Conservation (phyloP, 2,797 vertebrate species). For the Lacerta bilineata region DNA sequence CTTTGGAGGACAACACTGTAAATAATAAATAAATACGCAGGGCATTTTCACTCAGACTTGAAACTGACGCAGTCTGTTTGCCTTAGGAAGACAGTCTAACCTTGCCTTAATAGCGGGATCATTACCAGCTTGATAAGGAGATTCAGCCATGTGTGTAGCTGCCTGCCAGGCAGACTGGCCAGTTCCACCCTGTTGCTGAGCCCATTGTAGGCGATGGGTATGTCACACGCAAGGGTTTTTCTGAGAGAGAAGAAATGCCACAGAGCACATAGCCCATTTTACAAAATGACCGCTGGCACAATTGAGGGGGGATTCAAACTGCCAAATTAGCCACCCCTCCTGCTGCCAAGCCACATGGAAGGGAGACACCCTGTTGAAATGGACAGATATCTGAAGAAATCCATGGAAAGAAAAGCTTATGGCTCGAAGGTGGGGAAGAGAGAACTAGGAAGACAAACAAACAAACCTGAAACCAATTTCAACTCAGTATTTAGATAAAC, state of each 20-base stretch:
- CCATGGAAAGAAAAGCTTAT: background rate
- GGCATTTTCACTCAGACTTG: no score
- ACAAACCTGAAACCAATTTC: conserved; percentile 18
- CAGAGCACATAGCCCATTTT: background rate
- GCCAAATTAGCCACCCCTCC: background rate
- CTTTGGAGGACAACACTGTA: no score
- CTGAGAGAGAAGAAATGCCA: background rate
- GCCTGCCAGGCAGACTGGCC: background rate
- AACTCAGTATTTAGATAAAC: background rate
- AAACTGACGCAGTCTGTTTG: background rate
- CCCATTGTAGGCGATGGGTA: background rate
- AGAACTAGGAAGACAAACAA: background rate
- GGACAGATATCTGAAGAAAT: background rate
- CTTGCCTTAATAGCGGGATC: background rate
- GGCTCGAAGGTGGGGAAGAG: background rate
- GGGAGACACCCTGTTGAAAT: background rate
- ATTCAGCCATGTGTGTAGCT: background rate
- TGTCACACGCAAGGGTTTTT: background rate
- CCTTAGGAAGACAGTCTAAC: background rate
- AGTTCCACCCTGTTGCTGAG: background rate
- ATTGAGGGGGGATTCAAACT: background rate
- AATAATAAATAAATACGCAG: no score
- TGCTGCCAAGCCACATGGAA: background rate
- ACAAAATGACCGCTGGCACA: background rate
- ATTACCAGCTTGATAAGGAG: background rate